Percentiles rank a stretch among this genome's conserved stretches.
Evolutionary conservation across 2,797 vertebrate species (phyloP).

Genomic region (Sphenodon punctatus): DNA sequence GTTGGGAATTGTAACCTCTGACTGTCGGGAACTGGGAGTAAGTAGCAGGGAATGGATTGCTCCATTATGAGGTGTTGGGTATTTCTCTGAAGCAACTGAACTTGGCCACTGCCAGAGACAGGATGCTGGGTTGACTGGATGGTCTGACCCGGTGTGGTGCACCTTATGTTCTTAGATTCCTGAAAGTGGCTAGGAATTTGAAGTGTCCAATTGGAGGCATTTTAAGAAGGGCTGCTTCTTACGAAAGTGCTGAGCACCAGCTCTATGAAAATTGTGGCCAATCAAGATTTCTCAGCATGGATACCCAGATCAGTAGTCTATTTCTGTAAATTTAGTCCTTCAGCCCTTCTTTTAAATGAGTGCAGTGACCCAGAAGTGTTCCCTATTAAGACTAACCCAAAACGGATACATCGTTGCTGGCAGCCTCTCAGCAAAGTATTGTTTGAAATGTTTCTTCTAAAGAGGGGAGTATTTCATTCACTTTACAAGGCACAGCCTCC

Average conservation of each 20-base stretch:
- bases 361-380: neutral
- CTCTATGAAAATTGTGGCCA: neutral
- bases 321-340: neutral
- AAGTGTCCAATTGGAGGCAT: neutral
- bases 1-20: too few relatives aligned
- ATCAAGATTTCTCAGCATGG: neutral
- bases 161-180: too few relatives aligned
- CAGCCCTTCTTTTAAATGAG: neutral
- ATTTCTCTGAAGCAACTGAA: too few relatives aligned
- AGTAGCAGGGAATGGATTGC: too few relatives aligned
- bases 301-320: neutral
- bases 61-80: too few relatives aligned
- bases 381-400: neutral
- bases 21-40: too few relatives aligned
- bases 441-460: neutral
- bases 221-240: neutral
- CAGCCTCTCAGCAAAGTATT: neutral
- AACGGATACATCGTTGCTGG: neutral
- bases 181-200: neutral
- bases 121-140: too few relatives aligned
- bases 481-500: too few relatives aligned
- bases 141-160: too few relatives aligned
- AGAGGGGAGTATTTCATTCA: accelerated
- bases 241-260: neutral
- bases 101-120: too few relatives aligned